These are phyloP conservation scores for Drosophila trichaetosa DNA, from an alignment of 2,888 invertebrate genomes.

Conservation along the genomic window DNA sequence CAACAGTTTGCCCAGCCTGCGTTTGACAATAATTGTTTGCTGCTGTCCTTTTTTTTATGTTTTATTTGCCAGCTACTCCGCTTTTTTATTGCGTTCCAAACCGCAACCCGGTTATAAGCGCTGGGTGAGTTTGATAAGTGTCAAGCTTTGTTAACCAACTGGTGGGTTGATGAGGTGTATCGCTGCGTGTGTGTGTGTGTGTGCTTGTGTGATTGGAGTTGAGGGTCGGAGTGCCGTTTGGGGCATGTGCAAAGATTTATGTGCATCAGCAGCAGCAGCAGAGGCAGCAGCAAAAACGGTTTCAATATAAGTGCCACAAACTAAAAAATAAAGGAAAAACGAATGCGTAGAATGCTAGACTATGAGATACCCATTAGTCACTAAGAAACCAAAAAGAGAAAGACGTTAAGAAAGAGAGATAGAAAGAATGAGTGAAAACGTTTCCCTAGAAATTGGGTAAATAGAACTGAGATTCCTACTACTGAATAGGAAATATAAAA, in stretches of 20 bases:
- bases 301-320: slow-evolving; percentile 47
- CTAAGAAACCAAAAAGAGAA: background rate
- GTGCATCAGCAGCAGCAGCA: slow-evolving; percentile 51
- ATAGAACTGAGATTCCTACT: background rate
- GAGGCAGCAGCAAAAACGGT: slow-evolving; percentile 51
- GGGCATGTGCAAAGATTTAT: slow-evolving; percentile 63
- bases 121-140: slow-evolving; percentile 64
- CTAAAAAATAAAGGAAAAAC: slow-evolving; percentile 22
- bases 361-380: slow-evolving; percentile 7
- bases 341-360: background rate
- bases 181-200: background rate
- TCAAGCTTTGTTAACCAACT: slow-evolving; percentile 65
- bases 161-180: slow-evolving; percentile 30
- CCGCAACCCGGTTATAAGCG: slow-evolving; percentile 63
- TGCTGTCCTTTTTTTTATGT: slow-evolving; percentile 54
- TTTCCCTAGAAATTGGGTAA: background rate
- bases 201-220: background rate
- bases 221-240: background rate
- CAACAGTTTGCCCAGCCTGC: slow-evolving; percentile 40
- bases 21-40: slow-evolving; percentile 79
- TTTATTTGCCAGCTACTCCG: slow-evolving; percentile 59
- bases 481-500: background rate
- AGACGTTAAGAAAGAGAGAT: background rate
- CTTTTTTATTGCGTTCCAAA: slow-evolving; percentile 62
- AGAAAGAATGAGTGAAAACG: background rate